Evolutionary conservation across 2,888 invertebrate species (phyloP).

Genomic region (Meloe dianella): DNA sequence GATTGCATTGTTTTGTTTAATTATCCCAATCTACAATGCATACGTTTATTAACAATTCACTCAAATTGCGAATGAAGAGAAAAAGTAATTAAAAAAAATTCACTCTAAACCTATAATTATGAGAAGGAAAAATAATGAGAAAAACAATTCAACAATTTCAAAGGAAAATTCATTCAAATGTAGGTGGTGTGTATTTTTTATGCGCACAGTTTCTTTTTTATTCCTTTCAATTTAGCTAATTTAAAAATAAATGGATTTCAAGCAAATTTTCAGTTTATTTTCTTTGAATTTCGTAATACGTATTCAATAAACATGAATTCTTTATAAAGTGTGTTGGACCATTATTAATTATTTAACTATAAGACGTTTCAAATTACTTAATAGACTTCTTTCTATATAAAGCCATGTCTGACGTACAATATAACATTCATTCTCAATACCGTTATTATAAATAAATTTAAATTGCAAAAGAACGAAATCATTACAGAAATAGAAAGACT

Average conservation of each 20-base stretch:
- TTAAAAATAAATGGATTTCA: not conserved
- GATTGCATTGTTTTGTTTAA: not conserved
- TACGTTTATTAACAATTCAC: not conserved
- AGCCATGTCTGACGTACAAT: not conserved
- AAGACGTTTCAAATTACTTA: not conserved
- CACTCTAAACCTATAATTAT: not conserved
- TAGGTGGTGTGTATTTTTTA: not conserved
- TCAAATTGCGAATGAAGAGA: not conserved
- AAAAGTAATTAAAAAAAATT: constrained; percentile 1
- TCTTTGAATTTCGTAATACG: too few species aligned
- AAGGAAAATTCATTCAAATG: not conserved
- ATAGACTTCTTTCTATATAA: not conserved
- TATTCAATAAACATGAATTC: not conserved
- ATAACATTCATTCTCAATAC: not conserved
- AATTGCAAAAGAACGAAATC: not conserved
- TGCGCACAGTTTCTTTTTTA: too few species aligned
- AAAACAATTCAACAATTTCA: not conserved
- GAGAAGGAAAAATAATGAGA: not conserved
- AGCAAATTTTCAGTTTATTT: not conserved
- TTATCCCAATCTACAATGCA: not conserved
- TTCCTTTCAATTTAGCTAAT: too few species aligned
- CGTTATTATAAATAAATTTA: constrained; percentile 2
- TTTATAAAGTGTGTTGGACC: not conserved
- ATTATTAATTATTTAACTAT: not conserved
- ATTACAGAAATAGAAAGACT: not conserved